Evolutionary conservation across 2,113 vertebrate genomes (phyloP).

Genomic region (Telmatochromis brachygnathus): DNA sequence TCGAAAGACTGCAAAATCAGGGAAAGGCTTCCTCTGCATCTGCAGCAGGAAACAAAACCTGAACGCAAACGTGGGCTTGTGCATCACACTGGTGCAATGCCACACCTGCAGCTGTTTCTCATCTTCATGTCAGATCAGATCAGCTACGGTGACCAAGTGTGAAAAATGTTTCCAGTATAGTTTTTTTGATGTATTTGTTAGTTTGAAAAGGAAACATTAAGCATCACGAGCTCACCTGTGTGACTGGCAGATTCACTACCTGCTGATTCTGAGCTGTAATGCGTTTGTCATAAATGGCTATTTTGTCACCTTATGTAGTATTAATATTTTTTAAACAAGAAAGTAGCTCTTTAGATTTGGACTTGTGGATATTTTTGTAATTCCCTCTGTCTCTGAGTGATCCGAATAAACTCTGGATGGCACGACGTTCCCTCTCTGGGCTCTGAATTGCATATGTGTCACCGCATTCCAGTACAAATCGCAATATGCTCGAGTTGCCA

Average conservation of each 20-base stretch:
- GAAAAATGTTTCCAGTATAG: not conserved
- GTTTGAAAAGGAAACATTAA: not conserved
- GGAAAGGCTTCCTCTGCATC: not conserved
- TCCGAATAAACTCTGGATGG: not conserved
- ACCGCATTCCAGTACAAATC: not conserved
- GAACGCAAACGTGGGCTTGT: rapidly evolving
- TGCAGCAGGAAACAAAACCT: not conserved
- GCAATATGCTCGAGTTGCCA: rapidly evolving
- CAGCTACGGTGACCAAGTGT: not conserved
- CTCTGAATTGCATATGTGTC: not conserved
- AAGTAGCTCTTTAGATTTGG: not conserved
- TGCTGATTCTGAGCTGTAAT: not conserved
- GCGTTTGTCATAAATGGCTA: rapidly evolving
- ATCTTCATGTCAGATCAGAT: not conserved
- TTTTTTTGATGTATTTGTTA: not conserved
- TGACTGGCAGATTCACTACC: not conserved
- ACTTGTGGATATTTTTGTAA: not conserved
- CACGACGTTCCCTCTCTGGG: not conserved
- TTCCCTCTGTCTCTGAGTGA: not conserved
- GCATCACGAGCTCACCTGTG: not conserved
- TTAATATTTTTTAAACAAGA: not conserved
- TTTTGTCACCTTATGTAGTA: not conserved
- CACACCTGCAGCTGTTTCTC: not conserved
- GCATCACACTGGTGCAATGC: rapidly evolving
- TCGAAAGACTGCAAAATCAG: not conserved